phyloP scores from a whole-genome alignment of 2,113 vertebrate genomes.

The Ascaphus truei region DNA sequence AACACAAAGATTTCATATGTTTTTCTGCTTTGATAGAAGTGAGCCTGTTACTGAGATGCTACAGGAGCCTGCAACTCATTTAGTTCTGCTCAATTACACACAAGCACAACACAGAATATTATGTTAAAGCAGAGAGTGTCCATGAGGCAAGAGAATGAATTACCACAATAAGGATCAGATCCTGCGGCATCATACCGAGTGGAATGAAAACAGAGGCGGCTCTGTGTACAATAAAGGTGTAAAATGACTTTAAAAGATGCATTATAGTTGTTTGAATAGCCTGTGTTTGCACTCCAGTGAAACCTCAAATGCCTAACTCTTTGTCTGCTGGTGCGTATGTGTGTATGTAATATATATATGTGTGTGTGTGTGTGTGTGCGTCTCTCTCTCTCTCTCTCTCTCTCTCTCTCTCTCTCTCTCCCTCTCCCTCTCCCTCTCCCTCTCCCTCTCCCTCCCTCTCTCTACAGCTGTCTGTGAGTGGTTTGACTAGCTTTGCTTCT shows the following conservation, averaged over 20 bases:
- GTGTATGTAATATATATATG: no score
- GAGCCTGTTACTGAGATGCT: no score
- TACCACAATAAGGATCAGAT: background rate
- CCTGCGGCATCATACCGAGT: background rate
- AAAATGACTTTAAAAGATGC: background rate
- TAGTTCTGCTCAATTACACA: background rate
- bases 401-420: no score
- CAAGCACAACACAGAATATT: background rate
- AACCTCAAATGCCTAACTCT: background rate
- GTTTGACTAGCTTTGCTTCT: no score
- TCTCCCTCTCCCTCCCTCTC: no score
- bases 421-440: no score
- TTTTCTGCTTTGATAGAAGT: no score
- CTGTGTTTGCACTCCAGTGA: background rate
- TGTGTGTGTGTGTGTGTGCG: no score
- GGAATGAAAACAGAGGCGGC: background rate
- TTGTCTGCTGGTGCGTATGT: background rate
- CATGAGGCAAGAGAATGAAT: background rate
- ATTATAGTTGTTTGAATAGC: background rate
- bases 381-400: no score
- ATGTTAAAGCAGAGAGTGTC: background rate
- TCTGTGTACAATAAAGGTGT: background rate
- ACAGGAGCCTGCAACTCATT: no score
- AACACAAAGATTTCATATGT: no score
- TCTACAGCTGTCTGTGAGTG: no score